Base-by-base conservation (phyloP, 2,113 vertebrate genomes). In the Eolophus roseicapilla region DNA sequence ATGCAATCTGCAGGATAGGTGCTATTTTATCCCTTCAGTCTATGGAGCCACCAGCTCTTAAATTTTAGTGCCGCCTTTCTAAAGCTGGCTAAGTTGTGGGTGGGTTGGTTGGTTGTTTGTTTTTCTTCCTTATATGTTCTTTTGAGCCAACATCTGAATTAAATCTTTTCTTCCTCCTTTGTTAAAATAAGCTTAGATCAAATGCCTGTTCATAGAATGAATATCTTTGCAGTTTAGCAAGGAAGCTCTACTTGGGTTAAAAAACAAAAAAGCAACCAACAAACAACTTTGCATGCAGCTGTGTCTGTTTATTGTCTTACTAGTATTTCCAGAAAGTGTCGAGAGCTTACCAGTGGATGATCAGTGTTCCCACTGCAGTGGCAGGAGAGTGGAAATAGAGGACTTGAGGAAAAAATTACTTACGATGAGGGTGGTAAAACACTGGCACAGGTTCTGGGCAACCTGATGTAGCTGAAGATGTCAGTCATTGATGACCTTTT, bases 131-230 rank as follows among this genome's bases (percentile, higher is more conserved):
- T 33, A 4, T 83, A 29, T 64, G 46, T 82, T 10, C 17, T 92
- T 90, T 63, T 89, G 27, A 91, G 13, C 13, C 28, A 33, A 2
- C 82, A 81, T 91, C 86, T 92, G 83, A 91, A 91, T 71, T 71
- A 28, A 93, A 87, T 82, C 43, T 81, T 90, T 79, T 79, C 44
- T 88, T 81, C 94, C 44, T 13, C 13, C 17, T 57, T 68, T n/a
- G 17, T 33, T 76, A n/a, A 83, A 77, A 65, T 71, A 82, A 88
- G 41, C 21, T 55, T 41, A 31, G 33, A 74, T 19, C 19, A 60
- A 71, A 50, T 43, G 8, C 80, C 33, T 57, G 33, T 70, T 76
- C 23, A 49, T 41, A 71, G 35, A 71, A 63, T 57, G 4, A 86
- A 17, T 84, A n/a, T 47, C 74, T 17, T 41, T 86, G 17, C 20